These are phyloP conservation scores for Dynastes hyllus DNA, from an alignment of 2,888 invertebrate species.

Conservation along the genomic window DNA sequence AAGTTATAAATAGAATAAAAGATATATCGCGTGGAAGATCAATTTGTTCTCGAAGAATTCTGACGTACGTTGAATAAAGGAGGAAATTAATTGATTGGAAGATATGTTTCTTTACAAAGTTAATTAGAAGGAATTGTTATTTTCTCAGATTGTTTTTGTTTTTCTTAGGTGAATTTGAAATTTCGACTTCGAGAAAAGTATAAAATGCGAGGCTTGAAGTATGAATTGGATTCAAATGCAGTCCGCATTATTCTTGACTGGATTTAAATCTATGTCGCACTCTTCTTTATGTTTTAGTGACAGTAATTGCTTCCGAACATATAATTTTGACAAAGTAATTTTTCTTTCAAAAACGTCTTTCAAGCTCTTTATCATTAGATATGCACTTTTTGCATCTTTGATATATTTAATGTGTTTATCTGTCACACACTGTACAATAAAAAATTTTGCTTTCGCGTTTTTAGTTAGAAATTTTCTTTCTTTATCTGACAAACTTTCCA, in stretches of 20 bases:
- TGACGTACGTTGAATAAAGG: too few species aligned
- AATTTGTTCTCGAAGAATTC: too few species aligned
- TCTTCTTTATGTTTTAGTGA: constrained; percentile 55
- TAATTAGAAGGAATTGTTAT: too few species aligned
- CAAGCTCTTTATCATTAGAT: constrained; percentile 58
- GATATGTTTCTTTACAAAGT: too few species aligned
- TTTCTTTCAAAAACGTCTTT: constrained; percentile 51
- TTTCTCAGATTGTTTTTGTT: too few species aligned
- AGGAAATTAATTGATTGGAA: too few species aligned
- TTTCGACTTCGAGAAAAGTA: too few species aligned
- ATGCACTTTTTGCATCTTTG: constrained; percentile 56
- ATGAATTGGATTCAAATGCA: too few species aligned
- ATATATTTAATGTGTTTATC: constrained; percentile 57
- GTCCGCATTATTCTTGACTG: too few species aligned
- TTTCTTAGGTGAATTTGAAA: too few species aligned
- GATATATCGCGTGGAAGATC: too few species aligned
- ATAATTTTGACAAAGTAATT: constrained; percentile 57
- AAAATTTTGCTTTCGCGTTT: constrained; percentile 55
- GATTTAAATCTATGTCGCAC: constrained; percentile 29
- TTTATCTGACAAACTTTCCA: constrained; percentile 1
- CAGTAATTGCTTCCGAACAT: constrained; percentile 55
- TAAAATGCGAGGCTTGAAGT: too few species aligned
- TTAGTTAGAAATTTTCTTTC: constrained; percentile 47
- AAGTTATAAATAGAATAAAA: constrained; percentile 9
- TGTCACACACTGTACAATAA: constrained; percentile 57